Evolutionary conservation across 2,888 invertebrate species (phyloP), one percentile per base, ranked within the genome.

Genomic region (Philaethria dido): DNA sequence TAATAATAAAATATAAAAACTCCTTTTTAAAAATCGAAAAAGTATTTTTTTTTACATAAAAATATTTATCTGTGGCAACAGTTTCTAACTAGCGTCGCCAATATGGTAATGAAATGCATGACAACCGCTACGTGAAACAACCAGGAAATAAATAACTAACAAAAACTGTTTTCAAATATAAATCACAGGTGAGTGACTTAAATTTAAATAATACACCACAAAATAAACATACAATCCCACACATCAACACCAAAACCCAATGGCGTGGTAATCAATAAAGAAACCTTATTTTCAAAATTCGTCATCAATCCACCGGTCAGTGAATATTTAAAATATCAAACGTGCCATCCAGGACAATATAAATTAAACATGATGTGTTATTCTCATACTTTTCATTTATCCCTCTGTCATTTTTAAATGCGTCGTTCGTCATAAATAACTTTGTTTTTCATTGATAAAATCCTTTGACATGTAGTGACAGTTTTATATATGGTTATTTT

Each of bases 81-180:
- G 52, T 72, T 61, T 71, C 64, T 66, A 65, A 75, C 88, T 89
- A 85, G 74, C 75, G 75, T 84, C 82, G 80, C 83, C 89, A 92
- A 89, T 85, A 91, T 90, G 90, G 91, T 85, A 87, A 87, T 84
- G 83, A 85, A 86, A 75, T 86, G 87, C 87, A 83, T 90, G 92
- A 88, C 89, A 90, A 87, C 84, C 81, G 84, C 84, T 81, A 80
- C 80, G 79, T 83, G 81, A 85, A 85, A 87, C 86, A 84, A 84
- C 81, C 85, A 82, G 80, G 82, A 89, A 88, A 86, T 89, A 90
- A 88, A 90, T 89, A 89, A 83, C 76, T 84, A 80, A 75, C 76
- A 79, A 83, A 82, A 83, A 85, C 80, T 80, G 80, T 83, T 80
- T 80, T 80, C 75, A 78, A 78, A 75, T 77, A 63, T 74, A 70